Evolutionary conservation across 1,140 invertebrate genomes (phyloP).

Genomic region (Rhopalosiphum maidis): DNA sequence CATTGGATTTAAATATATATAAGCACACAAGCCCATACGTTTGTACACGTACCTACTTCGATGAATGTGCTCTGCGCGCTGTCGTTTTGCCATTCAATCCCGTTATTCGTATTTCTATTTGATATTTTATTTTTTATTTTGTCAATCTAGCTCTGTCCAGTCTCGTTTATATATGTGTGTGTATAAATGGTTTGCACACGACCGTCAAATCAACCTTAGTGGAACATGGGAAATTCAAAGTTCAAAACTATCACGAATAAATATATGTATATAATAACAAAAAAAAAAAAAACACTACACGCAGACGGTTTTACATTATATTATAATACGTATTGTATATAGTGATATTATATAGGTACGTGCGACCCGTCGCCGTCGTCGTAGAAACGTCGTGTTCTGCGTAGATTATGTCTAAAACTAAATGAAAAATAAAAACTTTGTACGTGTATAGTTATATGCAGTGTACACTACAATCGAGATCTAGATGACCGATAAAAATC

Average conservation of each 20-base stretch:
- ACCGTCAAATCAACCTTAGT: background rate
- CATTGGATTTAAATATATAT: slow-evolving; percentile 34
- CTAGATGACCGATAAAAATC: background rate
- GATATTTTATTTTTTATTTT: slow-evolving; percentile 23
- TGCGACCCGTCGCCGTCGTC: background rate
- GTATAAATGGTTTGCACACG: background rate
- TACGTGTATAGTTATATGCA: background rate
- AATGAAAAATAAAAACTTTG: slow-evolving; percentile 9
- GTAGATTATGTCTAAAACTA: slow-evolving; percentile 6
- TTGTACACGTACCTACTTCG: background rate
- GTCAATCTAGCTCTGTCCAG: background rate
- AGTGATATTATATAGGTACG: background rate
- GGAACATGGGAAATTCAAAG: slow-evolving; percentile 22
- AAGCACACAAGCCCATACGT: background rate
- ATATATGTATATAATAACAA: background rate
- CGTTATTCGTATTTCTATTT: slow-evolving; percentile 32
- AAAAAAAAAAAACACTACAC: slow-evolving; percentile 6
- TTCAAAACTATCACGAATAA: slow-evolving; percentile 3
- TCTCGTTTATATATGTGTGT: background rate
- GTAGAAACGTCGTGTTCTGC: background rate
- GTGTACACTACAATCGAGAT: background rate
- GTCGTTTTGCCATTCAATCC: slow-evolving; percentile 10
- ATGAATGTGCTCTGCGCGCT: background rate
- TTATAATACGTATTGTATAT: background rate
- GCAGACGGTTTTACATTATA: background rate